Conservation (phyloP, 2,113 vertebrate species). For the Aramus guarauna region DNA sequence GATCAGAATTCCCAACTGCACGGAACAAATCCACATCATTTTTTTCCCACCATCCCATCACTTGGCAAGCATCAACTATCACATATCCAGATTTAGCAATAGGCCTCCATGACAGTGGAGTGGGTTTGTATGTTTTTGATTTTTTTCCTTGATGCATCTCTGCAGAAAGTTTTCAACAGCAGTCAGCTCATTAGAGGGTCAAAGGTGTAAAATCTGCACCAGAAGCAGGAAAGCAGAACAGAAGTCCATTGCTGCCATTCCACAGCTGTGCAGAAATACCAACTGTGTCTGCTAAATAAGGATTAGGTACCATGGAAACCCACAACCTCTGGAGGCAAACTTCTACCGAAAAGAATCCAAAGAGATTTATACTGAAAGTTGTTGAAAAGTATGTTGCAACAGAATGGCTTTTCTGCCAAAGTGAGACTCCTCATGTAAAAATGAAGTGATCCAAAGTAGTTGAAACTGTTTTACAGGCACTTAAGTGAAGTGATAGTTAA, state of each 20-base stretch:
- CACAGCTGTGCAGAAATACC: slow-evolving; percentile 35
- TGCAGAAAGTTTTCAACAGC: neutral
- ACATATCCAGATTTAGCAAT: neutral
- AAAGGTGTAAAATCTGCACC: slow-evolving; percentile 5
- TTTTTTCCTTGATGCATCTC: neutral
- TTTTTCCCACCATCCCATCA: neutral
- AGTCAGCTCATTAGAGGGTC: neutral
- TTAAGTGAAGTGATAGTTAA: neutral
- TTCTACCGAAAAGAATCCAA: neutral
- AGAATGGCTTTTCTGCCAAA: neutral
- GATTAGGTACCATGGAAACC: slow-evolving; percentile 45
- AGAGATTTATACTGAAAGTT: neutral
- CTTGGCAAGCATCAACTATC: neutral
- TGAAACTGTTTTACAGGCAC: neutral
- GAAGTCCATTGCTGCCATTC: neutral
- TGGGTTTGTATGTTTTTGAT: neutral
- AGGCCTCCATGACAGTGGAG: neutral
- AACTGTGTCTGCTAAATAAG: slow-evolving; percentile 2
- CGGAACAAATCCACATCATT: neutral
- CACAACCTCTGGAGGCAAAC: slow-evolving; percentile 30
- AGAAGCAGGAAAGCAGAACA: neutral
- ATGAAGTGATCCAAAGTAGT: neutral
- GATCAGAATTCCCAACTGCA: neutral
- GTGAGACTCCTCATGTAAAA: neutral
- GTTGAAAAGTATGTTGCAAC: neutral